Evolutionary conservation across 2,113 vertebrate genomes (phyloP).

Genomic region (Petroica traversi): DNA sequence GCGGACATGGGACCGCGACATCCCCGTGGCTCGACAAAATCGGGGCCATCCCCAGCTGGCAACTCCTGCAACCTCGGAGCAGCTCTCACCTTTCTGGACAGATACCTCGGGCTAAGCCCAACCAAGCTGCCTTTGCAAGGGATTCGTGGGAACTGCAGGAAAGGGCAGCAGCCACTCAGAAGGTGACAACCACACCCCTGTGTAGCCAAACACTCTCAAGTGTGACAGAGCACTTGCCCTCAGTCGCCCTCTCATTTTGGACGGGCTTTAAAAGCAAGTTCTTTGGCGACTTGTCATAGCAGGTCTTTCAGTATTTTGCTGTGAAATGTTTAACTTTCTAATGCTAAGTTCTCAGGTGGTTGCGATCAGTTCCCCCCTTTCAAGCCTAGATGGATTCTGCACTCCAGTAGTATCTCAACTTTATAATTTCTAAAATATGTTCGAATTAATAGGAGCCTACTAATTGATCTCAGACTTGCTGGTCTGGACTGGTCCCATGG

Average conservation of each 20-base stretch:
- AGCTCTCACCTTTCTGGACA: rapidly evolving
- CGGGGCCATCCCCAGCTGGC: background rate
- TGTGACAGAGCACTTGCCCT: background rate
- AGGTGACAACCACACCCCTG: background rate
- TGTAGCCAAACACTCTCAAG: background rate
- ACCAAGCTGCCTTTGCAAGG: background rate
- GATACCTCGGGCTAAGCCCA: rapidly evolving
- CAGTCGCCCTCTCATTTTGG: background rate
- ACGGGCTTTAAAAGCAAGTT: background rate
- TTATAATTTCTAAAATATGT: background rate
- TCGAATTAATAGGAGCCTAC: background rate
- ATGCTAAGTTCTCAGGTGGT: background rate
- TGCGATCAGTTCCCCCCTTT: background rate
- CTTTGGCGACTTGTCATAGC: background rate
- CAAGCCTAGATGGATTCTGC: background rate
- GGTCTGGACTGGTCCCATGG: background rate
- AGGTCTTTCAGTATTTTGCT: background rate
- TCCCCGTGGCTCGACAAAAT: background rate
- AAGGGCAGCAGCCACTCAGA: background rate
- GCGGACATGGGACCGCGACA: rapidly evolving
- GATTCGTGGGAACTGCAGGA: background rate
- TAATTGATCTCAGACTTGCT: background rate
- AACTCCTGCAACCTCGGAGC: background rate
- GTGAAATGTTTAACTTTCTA: conserved; percentile 6
- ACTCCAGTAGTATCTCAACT: background rate